Evolutionary conservation across 2,113 vertebrate genomes (phyloP), one percentile per base, ranked within the genome.

Genomic region (Microcebus murinus): DNA sequence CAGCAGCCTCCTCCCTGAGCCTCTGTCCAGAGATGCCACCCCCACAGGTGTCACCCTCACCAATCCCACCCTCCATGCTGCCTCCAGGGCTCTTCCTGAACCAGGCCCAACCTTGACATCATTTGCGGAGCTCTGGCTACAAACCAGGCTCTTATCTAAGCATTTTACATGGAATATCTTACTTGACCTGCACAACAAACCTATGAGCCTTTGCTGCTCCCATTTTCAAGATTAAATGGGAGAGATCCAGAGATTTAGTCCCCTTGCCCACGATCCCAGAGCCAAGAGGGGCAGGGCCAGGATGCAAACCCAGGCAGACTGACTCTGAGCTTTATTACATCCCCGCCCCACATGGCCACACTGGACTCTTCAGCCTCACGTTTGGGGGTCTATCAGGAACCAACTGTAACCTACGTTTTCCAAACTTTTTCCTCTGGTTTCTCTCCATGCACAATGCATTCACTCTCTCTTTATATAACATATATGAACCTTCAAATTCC

Each of bases 281-380:
- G 86, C 77, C 25, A 39, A 6, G 63, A 39, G 50, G 9, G 25
- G 3, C 48, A 8, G 45, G 59, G n/a, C 61, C 21, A 0, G 8
- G 34, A n/a, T 8, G n/a, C 29, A 10, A 45, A 34, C 27, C n/a
- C 70, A 27, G 59, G 34, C 71, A 9, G 29, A 70, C 39, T 2
- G 65, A 18, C 61, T 17, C 67, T 1, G 0, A 13, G 55, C 39
- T 2, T 1, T 3, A 0, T 1, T 4, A 3, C 4, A 14, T 5
- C 50, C 63, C 45, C 8, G 1, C 17, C 6, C 45, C 1, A 0
- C 65, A 8, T 29, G 0, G 25, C 68, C 81, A 4, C 0, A 0
- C 0, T 0, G 13, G 77, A 87, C 55, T 21, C 39, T 0, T 14
- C 48, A 0, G 83, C 20, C n/a, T 13, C 25, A 0, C 0, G 2